These are phyloP conservation scores for Umimayanthus kanabou DNA, from an alignment of 92 coral and sea anemone species.

Conservation along the genomic window DNA sequence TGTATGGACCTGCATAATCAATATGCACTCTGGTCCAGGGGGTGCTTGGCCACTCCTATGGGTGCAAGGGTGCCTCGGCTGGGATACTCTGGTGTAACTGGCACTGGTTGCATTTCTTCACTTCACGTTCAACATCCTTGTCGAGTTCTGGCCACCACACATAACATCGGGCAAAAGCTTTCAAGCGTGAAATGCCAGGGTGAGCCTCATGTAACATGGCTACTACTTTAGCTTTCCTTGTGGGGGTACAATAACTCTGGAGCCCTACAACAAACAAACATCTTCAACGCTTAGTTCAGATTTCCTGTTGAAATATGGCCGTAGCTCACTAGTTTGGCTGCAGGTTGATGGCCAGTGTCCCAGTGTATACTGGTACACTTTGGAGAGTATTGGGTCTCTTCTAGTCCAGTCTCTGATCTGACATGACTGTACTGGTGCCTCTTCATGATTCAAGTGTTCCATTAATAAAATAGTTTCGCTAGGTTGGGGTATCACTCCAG, in stretches of 20 bases:
- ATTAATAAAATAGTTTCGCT: conserved; percentile 2
- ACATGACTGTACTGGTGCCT: neutral
- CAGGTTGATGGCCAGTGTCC: conserved; percentile 1
- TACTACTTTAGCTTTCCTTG: neutral
- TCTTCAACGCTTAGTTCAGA: conserved; percentile 58
- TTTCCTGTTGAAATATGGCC: neutral
- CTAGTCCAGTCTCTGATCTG: conserved; percentile 25
- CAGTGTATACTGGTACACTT: conserved; percentile 1
- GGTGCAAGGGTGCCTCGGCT: conserved; percentile 58
- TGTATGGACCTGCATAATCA: conserved; percentile 46
- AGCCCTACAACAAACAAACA: conserved; percentile 65
- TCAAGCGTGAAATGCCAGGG: conserved; percentile 35
- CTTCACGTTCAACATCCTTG: conserved; percentile 29
- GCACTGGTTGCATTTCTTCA: conserved; percentile 34
- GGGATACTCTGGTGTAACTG: conserved; percentile 45
- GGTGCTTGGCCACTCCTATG: conserved; percentile 53
- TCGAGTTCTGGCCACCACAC: conserved; percentile 47
- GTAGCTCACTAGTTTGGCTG: neutral
- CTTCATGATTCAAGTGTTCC: neutral
- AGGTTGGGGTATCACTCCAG: neutral
- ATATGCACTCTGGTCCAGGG: conserved; percentile 52
- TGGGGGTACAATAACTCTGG: conserved; percentile 43
- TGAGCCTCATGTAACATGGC: neutral
- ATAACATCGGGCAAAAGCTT: conserved; percentile 21
- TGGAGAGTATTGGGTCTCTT: conserved; percentile 31